Base-by-base conservation (phyloP, 2,888 invertebrate genomes). In the Loripinus fragilis region DNA sequence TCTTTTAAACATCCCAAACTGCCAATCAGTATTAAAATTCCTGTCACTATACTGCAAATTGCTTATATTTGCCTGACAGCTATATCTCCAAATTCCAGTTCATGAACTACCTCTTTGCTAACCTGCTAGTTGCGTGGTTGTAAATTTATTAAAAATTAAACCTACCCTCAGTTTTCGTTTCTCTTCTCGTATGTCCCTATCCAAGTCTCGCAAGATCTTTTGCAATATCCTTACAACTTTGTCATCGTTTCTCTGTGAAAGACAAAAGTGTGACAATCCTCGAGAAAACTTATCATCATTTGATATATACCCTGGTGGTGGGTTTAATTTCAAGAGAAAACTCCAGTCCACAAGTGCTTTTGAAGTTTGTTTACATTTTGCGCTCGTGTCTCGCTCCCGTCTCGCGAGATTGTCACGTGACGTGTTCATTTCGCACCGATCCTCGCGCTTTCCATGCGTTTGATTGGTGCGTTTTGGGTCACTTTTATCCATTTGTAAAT, bases 141-240 rank as follows among this genome's bases (percentile, higher is more conserved):
- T n/a, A n/a, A n/a, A n/a, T n/a, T n/a, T n/a, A n/a, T n/a, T n/a
- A n/a, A n/a, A n/a, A n/a, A n/a, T 17, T 12, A 12, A 60, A 60
- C 67, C 38, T 69, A 76, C 81, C 78, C 76, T 76, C 3, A 82
- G 66, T 50, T 70, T 67, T 45, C 25, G 30, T 64, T 52, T 76
- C 25, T 78, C 78, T 17, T 78, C 66, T 50, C 74, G 66, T 20
- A 83, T 80, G 41, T 80, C 76, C 23, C 52, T 65, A 68, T 80
- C 83, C 33, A 80, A 65, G 66, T 80, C 72, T 25, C 67, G 76
- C 66, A 83, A 69, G 41, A 80, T 80, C 60, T 80, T 78, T 48
- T 50, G 80, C 30, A 80, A 65, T 60, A 82, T 82, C 10, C 17
- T 69, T 12, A 78, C 42, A 60, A 82, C 81, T 69, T 73, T 73